Percentiles rank a stretch among this genome's conserved stretches.
Evolutionary conservation across 2,797 vertebrate species (phyloP).

Genomic region (Peromyscus eremicus): DNA sequence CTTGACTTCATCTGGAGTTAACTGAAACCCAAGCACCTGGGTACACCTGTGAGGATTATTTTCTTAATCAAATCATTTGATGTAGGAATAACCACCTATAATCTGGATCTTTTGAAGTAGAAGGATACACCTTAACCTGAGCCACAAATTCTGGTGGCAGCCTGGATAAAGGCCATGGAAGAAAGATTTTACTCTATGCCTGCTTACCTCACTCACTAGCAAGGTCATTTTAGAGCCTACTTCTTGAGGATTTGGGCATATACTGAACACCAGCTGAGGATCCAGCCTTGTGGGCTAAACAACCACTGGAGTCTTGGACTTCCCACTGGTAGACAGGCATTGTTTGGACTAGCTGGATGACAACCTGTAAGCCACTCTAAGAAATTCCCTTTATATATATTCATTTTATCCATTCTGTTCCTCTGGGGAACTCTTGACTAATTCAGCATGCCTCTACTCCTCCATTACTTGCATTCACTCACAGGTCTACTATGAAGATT

Average conservation of each 20-base stretch:
- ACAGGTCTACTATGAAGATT: background rate
- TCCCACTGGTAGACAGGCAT: background rate
- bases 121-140: too few relatives aligned
- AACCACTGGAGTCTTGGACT: background rate
- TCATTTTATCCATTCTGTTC: background rate
- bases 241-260: background rate
- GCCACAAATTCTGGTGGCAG: too few relatives aligned
- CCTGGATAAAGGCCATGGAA: background rate
- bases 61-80: too few relatives aligned
- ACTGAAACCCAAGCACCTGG: background rate
- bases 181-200: background rate
- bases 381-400: background rate
- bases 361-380: too few relatives aligned
- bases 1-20: background rate
- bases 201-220: background rate
- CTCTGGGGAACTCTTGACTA: background rate
- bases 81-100: background rate
- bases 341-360: too few relatives aligned
- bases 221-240: background rate
- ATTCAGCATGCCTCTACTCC: background rate
- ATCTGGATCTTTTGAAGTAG: too few relatives aligned
- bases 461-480: background rate
- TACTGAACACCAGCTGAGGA: background rate
- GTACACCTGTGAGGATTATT: too few relatives aligned
- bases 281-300: background rate